Conservation (phyloP, 2,888 invertebrate species). For the Elysia crispata region DNA sequence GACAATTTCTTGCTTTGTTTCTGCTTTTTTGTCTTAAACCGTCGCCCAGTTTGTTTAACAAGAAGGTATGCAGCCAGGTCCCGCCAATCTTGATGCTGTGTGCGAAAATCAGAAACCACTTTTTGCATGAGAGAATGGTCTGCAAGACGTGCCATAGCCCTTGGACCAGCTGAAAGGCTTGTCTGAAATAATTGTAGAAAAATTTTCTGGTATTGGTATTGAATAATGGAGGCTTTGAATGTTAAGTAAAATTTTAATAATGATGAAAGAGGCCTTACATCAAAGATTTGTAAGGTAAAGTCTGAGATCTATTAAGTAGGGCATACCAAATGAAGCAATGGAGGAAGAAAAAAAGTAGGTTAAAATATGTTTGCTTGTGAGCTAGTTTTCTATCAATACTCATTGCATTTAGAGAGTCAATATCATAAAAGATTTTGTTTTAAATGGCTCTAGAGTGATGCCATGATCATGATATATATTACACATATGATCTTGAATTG, state of each 20-base stretch:
- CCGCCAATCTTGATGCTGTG: constrained; percentile 71
- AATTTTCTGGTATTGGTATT: neutral
- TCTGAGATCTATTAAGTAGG: too few species aligned
- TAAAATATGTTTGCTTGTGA: too few species aligned
- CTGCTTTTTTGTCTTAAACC: constrained; percentile 63
- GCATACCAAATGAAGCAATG: too few species aligned
- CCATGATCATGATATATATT: too few species aligned
- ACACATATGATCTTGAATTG: too few species aligned
- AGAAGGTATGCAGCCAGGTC: constrained; percentile 69
- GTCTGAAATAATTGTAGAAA: constrained; percentile 47
- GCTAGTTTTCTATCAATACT: too few species aligned
- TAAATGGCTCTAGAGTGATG: too few species aligned
- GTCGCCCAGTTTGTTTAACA: constrained; percentile 68
- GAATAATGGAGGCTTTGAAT: neutral
- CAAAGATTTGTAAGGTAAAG: neutral
- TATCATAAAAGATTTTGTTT: too few species aligned
- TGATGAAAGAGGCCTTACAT: neutral
- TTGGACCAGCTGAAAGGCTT: constrained; percentile 51
- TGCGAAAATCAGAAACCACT: constrained; percentile 63
- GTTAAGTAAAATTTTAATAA: neutral
- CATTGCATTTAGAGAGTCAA: too few species aligned
- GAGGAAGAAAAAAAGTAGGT: too few species aligned
- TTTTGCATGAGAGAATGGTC: constrained; percentile 60
- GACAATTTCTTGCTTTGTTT: constrained; percentile 53
- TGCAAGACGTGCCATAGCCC: constrained; percentile 64